These are phyloP conservation scores for Helicoverpa assulta DNA, from an alignment of 2,888 invertebrate species.

Conservation along the genomic window DNA sequence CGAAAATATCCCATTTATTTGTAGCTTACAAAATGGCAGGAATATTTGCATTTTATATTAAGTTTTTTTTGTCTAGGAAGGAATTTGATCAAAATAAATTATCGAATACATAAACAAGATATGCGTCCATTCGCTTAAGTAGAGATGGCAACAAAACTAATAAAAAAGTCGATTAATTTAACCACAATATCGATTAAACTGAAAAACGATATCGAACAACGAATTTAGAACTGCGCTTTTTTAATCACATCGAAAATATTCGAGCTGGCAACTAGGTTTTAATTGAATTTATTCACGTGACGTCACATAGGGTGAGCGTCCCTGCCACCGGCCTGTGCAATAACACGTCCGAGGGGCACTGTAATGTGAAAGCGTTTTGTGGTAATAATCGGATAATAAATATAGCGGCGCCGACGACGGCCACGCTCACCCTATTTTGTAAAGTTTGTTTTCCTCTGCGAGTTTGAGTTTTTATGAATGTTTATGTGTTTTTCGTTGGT, in stretches of 20 bases:
- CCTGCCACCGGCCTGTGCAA: slow-evolving; percentile 59
- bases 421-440: slow-evolving; percentile 62
- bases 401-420: slow-evolving; percentile 67
- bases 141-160: neutral
- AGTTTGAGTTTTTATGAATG: slow-evolving; percentile 52
- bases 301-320: slow-evolving; percentile 62
- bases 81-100: no score
- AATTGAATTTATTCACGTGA: slow-evolving; percentile 64
- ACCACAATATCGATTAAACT: neutral
- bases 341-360: slow-evolving; percentile 69
- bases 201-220: slow-evolving; percentile 12
- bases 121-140: no score
- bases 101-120: no score
- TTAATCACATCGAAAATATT: slow-evolving; percentile 50
- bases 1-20: slow-evolving; percentile 18
- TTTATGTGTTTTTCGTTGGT: slow-evolving; percentile 37
- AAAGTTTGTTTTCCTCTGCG: slow-evolving; percentile 61
- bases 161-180: slow-evolving; percentile 4
- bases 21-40: neutral
- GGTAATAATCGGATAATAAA: slow-evolving; percentile 81
- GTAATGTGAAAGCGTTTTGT: slow-evolving; percentile 73
- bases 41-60: no score
- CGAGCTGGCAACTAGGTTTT: slow-evolving; percentile 58
- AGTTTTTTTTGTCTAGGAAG: no score
- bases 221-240: slow-evolving; percentile 32